phyloP scores from a whole-genome alignment of 1,140 invertebrate species.

The Trichonephila clavipes region DNA sequence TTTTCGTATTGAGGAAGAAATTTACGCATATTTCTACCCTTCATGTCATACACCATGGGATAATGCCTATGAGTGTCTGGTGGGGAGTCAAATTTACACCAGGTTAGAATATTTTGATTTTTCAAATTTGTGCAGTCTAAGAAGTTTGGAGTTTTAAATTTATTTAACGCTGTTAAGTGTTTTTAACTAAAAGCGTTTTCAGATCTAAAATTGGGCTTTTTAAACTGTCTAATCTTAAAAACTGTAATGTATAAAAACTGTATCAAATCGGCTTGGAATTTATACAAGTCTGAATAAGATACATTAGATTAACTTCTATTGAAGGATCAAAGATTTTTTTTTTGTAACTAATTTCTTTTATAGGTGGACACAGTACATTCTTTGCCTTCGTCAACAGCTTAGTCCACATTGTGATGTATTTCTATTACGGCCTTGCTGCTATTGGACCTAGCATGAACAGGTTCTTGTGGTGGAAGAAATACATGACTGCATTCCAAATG shows the following conservation, averaged over 20 bases:
- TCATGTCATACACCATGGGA: conserved; percentile 97
- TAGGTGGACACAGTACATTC: conserved; percentile 93
- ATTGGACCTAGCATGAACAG: conserved; percentile 83
- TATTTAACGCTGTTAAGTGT: too few species aligned
- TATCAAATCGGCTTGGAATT: too few species aligned
- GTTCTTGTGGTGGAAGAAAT: conserved; percentile 84
- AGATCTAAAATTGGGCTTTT: too few species aligned
- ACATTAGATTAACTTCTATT: too few species aligned
- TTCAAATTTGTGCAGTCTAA: too few species aligned
- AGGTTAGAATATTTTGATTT: conserved; percentile 46
- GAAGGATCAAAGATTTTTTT: too few species aligned
- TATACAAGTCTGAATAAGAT: too few species aligned
- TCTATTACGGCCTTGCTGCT: conserved; percentile 83
- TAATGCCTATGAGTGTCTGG: conserved; percentile 97
- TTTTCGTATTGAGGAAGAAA: conserved; percentile 95
- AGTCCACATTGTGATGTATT: conserved; percentile 86
- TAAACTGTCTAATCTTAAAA: too few species aligned
- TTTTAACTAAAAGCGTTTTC: too few species aligned
- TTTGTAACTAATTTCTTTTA: conserved; percentile 77
- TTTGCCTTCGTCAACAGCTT: conserved; percentile 90
- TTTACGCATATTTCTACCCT: conserved; percentile 94
- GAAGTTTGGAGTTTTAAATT: too few species aligned
- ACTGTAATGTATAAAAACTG: too few species aligned
- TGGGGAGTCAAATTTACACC: conserved; percentile 93
- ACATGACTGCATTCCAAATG: conserved; percentile 84